Base-by-base conservation (phyloP, 2,113 vertebrate species). In the Anthoscopus minutus region DNA sequence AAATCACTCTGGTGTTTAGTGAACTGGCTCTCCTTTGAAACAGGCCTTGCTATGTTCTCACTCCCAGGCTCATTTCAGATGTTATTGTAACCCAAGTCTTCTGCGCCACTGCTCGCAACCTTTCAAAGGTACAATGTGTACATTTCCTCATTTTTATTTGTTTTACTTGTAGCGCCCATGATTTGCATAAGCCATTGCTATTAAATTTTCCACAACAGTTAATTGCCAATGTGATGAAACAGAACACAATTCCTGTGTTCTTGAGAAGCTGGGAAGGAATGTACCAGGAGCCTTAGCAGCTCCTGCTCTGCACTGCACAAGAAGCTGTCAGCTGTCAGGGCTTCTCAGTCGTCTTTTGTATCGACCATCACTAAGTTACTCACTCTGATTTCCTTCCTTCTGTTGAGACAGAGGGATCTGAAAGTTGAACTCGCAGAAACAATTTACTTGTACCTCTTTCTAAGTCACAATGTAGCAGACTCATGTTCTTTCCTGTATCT, bases 1-100 rank as follows among this genome's bases (percentile, higher is more conserved):
- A 98, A 99, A 98, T 98, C 98, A 98, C 94, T 96, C 94, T 69
- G 83, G 90, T 92, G 95, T 93, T 97, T 95, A 98, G 97, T 97
- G 97, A 98, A 98, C 98, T 97, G 97, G 96, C 65, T 95, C 96
- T 93, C 94, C 96, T 97, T 97, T 64, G 77, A 97, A 98, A 97
- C 89, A 90, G 88, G 89, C 80, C 89, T 97, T 89, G 53, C 83
- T 80, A 76, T 54, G 42, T 98, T 98, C 98, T 97, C 98, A 96
- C 97, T 96, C 97, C 98, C 96, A 96, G 91, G 92, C 97, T 97
- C 95, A 50, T 97, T 97, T 97, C 97, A 98, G 97, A 97, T 98
- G 98, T 99, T 99, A 98, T 98, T 98, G 96, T 98, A 98, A 98
- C 98, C 97, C 96, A 91, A 95, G 98, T 97, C 97, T 98, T 95